Conservation (phyloP, 2,113 vertebrate genomes). For the Galemys pyrenaicus region DNA sequence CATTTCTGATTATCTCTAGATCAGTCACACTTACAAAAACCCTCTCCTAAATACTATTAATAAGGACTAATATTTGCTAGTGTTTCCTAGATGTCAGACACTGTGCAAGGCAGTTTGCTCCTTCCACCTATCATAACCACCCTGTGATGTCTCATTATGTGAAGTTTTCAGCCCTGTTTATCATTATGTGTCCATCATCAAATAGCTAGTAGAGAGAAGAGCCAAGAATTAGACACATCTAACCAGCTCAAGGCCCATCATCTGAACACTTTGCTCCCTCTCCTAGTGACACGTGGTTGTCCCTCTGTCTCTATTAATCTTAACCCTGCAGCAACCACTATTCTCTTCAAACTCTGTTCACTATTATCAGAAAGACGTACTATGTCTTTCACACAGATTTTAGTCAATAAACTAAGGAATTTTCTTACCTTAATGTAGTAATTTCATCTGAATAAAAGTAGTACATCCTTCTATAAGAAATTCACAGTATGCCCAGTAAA, state of each 20-base stretch:
- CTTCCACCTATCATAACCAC: neutral
- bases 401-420: neutral
- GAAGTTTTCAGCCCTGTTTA: neutral
- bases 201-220: neutral
- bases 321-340: neutral
- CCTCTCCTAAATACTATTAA: neutral
- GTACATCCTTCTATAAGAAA: constrained; percentile 77
- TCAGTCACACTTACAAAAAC: neutral
- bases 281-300: neutral
- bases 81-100: neutral
- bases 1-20: neutral
- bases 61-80: neutral
- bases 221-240: neutral
- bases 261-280: neutral
- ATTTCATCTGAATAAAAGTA: constrained; percentile 56
- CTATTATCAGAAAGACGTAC: neutral
- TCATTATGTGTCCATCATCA: neutral
- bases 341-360: neutral
- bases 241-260: neutral
- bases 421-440: neutral
- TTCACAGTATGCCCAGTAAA: constrained; percentile 79
- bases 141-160: neutral
- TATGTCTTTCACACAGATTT: constrained; percentile 4
- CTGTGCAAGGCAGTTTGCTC: neutral
- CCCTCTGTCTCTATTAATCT: neutral